Evolutionary conservation across 2,888 invertebrate genomes (phyloP).

Genomic region (Amblyjoppa proteus): DNA sequence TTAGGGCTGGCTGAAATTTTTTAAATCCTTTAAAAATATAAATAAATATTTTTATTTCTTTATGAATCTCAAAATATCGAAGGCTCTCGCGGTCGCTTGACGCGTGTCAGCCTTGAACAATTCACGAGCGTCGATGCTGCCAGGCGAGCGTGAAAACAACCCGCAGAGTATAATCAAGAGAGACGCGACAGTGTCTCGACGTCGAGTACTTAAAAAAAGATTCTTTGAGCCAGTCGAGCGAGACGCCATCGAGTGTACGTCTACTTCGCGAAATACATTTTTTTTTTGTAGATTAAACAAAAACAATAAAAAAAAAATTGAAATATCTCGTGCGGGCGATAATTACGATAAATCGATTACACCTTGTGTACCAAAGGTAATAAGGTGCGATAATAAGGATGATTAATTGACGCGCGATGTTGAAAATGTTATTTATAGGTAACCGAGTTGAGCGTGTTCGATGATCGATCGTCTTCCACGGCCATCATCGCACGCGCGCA

Average conservation of each 20-base stretch:
- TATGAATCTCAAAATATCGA: too few species aligned
- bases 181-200: too few species aligned
- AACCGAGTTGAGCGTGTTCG: constrained; percentile 10
- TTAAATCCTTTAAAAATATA: too few species aligned
- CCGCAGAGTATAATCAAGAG: neutral
- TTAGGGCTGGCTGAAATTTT: too few species aligned
- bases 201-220: too few species aligned
- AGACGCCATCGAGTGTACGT: neutral
- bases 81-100: too few species aligned
- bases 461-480: constrained; percentile 50
- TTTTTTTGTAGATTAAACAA: too few species aligned
- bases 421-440: constrained; percentile 18
- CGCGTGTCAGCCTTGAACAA: neutral
- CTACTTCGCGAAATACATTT: neutral
- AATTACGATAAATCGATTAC: constrained; percentile 12
- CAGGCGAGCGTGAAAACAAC: neutral
- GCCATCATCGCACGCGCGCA: constrained; percentile 46
- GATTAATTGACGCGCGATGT: neutral
- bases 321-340: neutral
- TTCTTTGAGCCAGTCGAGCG: too few species aligned
- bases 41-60: too few species aligned
- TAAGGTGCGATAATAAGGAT: neutral
- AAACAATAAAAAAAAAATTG: neutral
- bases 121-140: neutral
- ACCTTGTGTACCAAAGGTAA: neutral